These are phyloP conservation scores for Palythoa caribaeorum DNA, from an alignment of 92 coral and sea anemone genomes.

Conservation along the genomic window DNA sequence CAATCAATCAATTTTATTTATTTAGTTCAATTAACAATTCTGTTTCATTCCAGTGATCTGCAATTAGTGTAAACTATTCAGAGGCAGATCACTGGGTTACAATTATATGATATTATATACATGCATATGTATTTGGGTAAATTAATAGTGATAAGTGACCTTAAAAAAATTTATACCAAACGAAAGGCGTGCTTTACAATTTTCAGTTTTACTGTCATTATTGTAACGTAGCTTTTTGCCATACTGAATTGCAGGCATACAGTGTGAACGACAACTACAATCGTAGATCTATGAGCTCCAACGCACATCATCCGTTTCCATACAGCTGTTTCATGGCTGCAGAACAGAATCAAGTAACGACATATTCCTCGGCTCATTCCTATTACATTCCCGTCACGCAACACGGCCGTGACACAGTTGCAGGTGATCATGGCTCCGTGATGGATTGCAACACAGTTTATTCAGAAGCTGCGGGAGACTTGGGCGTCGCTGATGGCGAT, in stretches of 20 bases:
- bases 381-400: slow-evolving; percentile 77
- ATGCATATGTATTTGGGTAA: slow-evolving; percentile 64
- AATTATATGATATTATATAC: too few relatives aligned
- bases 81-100: too few relatives aligned
- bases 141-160: background rate
- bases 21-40: too few relatives aligned
- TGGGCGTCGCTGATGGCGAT: slow-evolving; percentile 68
- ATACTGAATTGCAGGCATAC: background rate
- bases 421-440: slow-evolving; percentile 69
- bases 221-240: background rate
- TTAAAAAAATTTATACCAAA: too few relatives aligned
- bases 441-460: slow-evolving; percentile 72
- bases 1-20: too few relatives aligned
- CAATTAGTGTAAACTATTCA: too few relatives aligned
- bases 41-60: too few relatives aligned
- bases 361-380: slow-evolving; percentile 64
- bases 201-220: background rate
- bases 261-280: slow-evolving; percentile 15
- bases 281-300: slow-evolving; percentile 17
- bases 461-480: slow-evolving; percentile 74
- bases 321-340: slow-evolving; percentile 35
- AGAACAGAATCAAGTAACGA: slow-evolving; percentile 50
- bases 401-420: slow-evolving; percentile 67
- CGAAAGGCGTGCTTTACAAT: too few relatives aligned
- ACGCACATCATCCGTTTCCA: slow-evolving; percentile 25